These are phyloP conservation scores for Parthenolecanium corni DNA, from an alignment of 2,888 invertebrate species.

Conservation along the genomic window DNA sequence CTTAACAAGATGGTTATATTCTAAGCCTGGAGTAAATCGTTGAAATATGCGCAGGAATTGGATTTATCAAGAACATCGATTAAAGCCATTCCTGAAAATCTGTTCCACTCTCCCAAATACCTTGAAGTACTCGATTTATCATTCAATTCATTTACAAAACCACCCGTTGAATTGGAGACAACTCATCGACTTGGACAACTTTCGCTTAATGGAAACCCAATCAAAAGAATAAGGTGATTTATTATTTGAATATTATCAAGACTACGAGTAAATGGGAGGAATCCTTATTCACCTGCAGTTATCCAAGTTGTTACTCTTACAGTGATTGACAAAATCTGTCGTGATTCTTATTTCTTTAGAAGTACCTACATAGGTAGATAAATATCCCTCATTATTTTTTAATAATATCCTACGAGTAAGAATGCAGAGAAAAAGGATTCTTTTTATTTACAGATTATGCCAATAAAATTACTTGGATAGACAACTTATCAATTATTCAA, in stretches of 20 bases:
- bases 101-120: slow-evolving; percentile 55
- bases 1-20: no score
- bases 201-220: slow-evolving; percentile 58
- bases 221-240: slow-evolving; percentile 46
- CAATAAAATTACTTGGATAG: no score
- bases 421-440: no score
- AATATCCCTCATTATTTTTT: no score
- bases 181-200: slow-evolving; percentile 50
- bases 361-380: no score
- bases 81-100: slow-evolving; percentile 48
- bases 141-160: slow-evolving; percentile 48
- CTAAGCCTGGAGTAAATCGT: no score
- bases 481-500: not conserved
- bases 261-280: slow-evolving; percentile 29
- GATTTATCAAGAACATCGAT: slow-evolving; percentile 58
- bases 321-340: no score
- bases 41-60: no score
- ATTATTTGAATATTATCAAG: no score
- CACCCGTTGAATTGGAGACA: slow-evolving; percentile 51
- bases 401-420: no score
- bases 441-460: no score
- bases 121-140: slow-evolving; percentile 55
- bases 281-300: not conserved
- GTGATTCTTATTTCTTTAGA: no score
- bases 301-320: not conserved